phyloP scores from a whole-genome alignment of 2,113 vertebrate species.

The Motacilla tschutschensis region DNA sequence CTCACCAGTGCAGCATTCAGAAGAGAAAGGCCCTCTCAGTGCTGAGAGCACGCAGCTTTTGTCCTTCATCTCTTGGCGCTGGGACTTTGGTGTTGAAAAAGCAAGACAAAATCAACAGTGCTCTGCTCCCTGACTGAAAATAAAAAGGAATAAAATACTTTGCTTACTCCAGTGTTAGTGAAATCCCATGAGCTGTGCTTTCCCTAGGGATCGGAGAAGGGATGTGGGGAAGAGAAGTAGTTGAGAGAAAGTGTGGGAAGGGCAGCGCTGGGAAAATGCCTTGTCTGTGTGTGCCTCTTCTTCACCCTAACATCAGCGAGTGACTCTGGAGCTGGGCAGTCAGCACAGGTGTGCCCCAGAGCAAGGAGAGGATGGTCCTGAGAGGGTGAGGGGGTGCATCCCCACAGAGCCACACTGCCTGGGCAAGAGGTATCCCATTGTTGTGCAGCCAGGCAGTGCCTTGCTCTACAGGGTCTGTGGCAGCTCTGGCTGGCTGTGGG shows the following conservation, averaged over 20 bases:
- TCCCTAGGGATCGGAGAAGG: background rate
- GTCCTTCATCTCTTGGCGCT: background rate
- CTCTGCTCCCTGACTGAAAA: background rate
- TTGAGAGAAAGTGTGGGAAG: background rate
- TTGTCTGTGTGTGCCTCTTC: background rate
- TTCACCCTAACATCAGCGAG: background rate
- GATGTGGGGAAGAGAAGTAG: background rate
- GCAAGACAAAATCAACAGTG: background rate
- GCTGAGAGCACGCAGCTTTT: background rate
- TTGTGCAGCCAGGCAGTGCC: background rate
- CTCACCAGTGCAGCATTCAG: background rate
- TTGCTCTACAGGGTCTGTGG: background rate
- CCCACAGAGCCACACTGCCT: fast-evolving
- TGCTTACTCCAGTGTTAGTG: background rate
- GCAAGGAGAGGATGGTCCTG: background rate
- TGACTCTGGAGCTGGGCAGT: background rate
- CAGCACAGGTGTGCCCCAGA: no score
- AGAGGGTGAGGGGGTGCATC: background rate
- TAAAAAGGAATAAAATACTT: background rate
- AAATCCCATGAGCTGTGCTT: background rate
- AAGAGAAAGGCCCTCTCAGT: background rate
- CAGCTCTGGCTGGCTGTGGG: background rate
- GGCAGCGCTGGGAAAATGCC: background rate
- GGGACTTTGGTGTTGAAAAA: background rate
- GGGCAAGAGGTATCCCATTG: background rate